These are phyloP conservation scores for Seira sanloemensis DNA, from an alignment of 2,888 invertebrate genomes.

Conservation along the genomic window DNA sequence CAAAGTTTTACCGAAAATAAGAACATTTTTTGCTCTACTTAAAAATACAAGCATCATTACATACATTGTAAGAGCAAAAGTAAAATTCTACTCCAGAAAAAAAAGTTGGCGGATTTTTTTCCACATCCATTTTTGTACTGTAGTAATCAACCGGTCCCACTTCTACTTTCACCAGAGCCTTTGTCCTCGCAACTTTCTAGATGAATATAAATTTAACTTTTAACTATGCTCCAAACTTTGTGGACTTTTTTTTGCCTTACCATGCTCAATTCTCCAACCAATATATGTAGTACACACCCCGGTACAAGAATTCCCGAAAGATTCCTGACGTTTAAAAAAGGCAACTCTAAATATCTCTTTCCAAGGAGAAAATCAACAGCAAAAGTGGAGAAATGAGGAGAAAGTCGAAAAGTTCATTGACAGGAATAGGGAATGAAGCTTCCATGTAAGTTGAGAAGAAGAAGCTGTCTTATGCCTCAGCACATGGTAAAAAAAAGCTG, in stretches of 20 bases:
- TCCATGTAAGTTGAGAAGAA: neutral
- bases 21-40: neutral
- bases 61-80: neutral
- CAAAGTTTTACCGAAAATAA: neutral
- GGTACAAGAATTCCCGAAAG: constrained; percentile 13
- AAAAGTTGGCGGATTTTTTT: neutral
- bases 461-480: constrained; percentile 30
- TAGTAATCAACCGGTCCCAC: neutral
- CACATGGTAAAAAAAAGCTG: constrained; percentile 18
- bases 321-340: no score
- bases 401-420: constrained; percentile 39
- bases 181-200: neutral
- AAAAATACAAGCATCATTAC: neutral
- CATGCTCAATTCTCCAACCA: neutral
- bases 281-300: neutral
- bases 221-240: neutral
- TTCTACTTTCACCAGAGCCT: neutral
- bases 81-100: neutral
- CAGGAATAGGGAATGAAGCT: constrained; percentile 6
- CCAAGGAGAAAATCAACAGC: constrained; percentile 14
- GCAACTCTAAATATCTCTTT: neutral
- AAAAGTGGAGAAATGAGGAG: constrained; percentile 6
- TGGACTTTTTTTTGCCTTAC: neutral
- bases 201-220: neutral
- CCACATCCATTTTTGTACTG: neutral